These are phyloP conservation scores for Micrastur ruficollis DNA, from an alignment of 2,797 vertebrate genomes.

Conservation along the genomic window DNA sequence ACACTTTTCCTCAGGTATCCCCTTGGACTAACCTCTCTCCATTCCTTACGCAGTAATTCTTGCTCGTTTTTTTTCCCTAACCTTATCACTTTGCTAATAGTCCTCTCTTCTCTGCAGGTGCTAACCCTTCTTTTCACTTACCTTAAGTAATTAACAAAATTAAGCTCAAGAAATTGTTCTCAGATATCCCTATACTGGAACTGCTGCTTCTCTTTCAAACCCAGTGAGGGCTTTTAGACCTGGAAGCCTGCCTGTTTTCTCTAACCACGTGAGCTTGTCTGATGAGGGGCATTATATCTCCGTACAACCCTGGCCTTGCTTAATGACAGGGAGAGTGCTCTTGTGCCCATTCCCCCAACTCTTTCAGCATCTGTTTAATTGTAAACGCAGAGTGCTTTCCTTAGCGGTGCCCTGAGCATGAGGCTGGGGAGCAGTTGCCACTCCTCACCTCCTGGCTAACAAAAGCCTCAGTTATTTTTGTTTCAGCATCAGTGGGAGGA, in stretches of 20 bases:
- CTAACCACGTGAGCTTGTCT: background rate
- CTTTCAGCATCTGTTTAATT: background rate
- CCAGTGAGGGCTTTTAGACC: background rate
- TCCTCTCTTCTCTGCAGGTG: background rate
- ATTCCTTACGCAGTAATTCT: background rate
- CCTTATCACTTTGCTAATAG: background rate
- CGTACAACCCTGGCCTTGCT: background rate
- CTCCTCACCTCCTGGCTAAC: background rate
- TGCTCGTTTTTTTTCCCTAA: background rate
- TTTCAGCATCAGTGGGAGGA: background rate
- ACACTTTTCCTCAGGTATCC: background rate
- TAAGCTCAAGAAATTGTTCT: background rate
- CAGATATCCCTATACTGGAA: background rate
- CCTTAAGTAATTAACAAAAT: background rate
- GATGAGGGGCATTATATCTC: background rate
- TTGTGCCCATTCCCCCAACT: background rate
- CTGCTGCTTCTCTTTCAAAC: background rate
- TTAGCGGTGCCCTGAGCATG: background rate
- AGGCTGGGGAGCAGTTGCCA: background rate
- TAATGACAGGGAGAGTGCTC: background rate
- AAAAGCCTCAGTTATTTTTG: background rate
- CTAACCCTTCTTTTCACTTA: background rate
- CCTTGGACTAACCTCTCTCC: background rate
- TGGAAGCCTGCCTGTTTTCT: background rate
- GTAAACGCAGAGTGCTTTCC: background rate